These are phyloP conservation scores for Diarsia rubi DNA, from an alignment of 2,888 invertebrate species.

Conservation along the genomic window DNA sequence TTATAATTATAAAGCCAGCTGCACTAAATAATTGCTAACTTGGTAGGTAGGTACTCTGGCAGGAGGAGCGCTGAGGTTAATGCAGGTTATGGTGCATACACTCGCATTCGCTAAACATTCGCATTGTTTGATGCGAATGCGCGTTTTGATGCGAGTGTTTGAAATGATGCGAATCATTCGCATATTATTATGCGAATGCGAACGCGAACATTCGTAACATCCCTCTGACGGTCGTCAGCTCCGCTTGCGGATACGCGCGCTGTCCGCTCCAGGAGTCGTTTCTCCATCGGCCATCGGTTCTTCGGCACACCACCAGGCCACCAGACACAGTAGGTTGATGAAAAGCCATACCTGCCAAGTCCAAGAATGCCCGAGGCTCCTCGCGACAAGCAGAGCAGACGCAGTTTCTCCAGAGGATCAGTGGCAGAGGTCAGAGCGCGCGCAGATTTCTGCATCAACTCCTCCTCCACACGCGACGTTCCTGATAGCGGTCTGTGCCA, in stretches of 20 bases:
- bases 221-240: too few relatives aligned
- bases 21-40: too few relatives aligned
- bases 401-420: slow-evolving; percentile 96
- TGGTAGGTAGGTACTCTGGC: too few relatives aligned
- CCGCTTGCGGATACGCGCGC: neutral
- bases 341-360: slow-evolving; percentile 92
- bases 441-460: slow-evolving; percentile 94
- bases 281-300: neutral
- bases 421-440: slow-evolving; percentile 92
- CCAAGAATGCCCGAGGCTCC: slow-evolving; percentile 97
- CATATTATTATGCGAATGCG: slow-evolving; percentile 3
- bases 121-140: too few relatives aligned
- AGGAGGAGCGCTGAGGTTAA: too few relatives aligned
- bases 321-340: neutral
- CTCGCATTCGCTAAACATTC: too few relatives aligned
- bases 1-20: too few relatives aligned
- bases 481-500: slow-evolving; percentile 93
- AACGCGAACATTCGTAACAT: neutral
- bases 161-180: slow-evolving; percentile 3
- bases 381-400: slow-evolving; percentile 95
- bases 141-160: slow-evolving; percentile 2
- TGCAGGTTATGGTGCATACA: too few relatives aligned
- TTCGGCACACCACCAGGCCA: neutral
- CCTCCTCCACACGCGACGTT: slow-evolving; percentile 94
- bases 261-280: neutral